phyloP scores from a whole-genome alignment of 1,140 invertebrate species.

The Diabrotica undecimpunctata region DNA sequence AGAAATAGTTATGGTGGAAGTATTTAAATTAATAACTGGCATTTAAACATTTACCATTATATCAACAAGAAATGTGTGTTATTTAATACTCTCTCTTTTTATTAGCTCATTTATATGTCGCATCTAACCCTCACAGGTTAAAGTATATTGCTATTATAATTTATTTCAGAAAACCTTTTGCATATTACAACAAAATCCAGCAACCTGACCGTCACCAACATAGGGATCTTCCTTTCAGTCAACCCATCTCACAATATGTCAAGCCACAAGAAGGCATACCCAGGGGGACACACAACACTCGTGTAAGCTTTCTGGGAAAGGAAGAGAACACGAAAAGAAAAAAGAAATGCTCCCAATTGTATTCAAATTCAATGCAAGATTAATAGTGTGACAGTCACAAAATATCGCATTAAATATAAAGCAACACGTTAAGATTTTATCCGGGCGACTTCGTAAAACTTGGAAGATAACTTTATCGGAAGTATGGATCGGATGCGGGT shows the following conservation, averaged over 20 bases:
- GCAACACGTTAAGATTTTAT: conserved; percentile 1
- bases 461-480: not conserved
- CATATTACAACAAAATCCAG: too few relatives aligned
- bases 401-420: conserved; percentile 3
- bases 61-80: too few relatives aligned
- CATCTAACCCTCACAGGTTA: too few relatives aligned
- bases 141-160: too few relatives aligned
- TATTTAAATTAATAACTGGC: too few relatives aligned
- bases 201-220: too few relatives aligned
- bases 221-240: not conserved
- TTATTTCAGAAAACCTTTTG: too few relatives aligned
- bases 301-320: conserved; percentile 2
- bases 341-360: conserved; percentile 1
- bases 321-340: not conserved
- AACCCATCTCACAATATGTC: not conserved
- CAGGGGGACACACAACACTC: not conserved
- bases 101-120: too few relatives aligned
- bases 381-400: not conserved
- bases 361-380: conserved; percentile 2
- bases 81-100: too few relatives aligned
- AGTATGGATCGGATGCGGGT: not conserved
- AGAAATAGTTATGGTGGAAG: too few relatives aligned
- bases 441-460: not conserved
- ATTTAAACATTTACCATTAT: too few relatives aligned
- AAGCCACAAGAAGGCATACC: not conserved